A percentile compares a stretch with the other conserved stretches of the same genome.
These are phyloP conservation scores for Sycophaga agraensis DNA, from an alignment of 1,140 invertebrate species.

Conservation along the genomic window DNA sequence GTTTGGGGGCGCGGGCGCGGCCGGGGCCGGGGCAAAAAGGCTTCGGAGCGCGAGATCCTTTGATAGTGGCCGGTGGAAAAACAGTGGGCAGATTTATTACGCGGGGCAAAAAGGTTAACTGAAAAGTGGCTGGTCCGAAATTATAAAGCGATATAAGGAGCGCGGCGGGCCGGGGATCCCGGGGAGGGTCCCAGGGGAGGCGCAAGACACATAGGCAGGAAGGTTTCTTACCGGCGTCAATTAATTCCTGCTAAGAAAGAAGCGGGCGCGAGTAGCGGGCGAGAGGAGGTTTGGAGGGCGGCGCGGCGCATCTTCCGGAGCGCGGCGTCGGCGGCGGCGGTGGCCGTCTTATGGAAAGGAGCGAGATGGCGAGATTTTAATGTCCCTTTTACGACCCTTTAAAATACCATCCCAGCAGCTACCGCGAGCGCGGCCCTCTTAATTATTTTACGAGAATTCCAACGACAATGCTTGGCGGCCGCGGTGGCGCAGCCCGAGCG, in stretches of 20 bases:
- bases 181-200: too few species aligned
- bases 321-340: constrained; percentile 11
- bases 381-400: constrained; percentile 56
- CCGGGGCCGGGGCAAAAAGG: neutral
- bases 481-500: too few species aligned
- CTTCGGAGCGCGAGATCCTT: neutral
- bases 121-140: neutral
- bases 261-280: constrained; percentile 4
- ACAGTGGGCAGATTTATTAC: neutral
- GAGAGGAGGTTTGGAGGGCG: neutral
- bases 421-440: constrained; percentile 45
- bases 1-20: too few species aligned
- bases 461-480: constrained; percentile 50
- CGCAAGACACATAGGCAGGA: too few species aligned
- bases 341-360: constrained; percentile 30
- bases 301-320: constrained; percentile 26
- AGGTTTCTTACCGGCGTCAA: constrained; percentile 13
- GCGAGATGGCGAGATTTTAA: constrained; percentile 48
- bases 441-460: constrained; percentile 59
- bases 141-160: constrained; percentile 11
- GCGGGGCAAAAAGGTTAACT: constrained; percentile 2
- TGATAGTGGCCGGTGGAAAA: neutral
- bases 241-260: constrained; percentile 14
- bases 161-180: too few species aligned
- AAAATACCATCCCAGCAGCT: constrained; percentile 51